Conservation (phyloP, 2,797 vertebrate species). For the Onychomys leucogaster region DNA sequence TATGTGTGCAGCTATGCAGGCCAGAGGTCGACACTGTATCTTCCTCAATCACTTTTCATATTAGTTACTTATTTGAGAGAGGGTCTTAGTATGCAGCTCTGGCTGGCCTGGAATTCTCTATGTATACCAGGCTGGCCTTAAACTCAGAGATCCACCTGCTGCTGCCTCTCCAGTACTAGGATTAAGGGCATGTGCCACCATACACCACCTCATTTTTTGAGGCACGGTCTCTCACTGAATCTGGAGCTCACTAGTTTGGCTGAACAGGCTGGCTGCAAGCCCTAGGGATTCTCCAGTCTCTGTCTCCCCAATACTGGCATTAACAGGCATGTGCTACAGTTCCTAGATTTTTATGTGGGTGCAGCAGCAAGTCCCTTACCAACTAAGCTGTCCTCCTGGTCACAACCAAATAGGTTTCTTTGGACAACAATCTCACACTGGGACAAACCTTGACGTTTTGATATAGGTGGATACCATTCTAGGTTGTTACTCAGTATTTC, state of each 20-base stretch:
- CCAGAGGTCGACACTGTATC: background rate
- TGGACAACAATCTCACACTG: background rate
- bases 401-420: background rate
- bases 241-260: background rate
- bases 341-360: background rate
- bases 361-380: background rate
- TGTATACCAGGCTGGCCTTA: background rate
- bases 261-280: background rate
- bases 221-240: background rate
- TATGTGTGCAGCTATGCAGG: background rate
- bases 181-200: background rate
- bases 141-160: background rate
- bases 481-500: background rate
- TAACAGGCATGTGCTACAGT: background rate
- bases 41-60: background rate
- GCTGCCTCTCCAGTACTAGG: background rate
- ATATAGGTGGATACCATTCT: background rate
- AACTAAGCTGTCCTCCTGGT: background rate
- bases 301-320: background rate
- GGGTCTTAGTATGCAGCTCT: background rate
- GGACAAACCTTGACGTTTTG: background rate
- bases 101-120: background rate
- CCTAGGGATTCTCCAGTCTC: background rate
- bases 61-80: background rate
- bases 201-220: background rate